These are phyloP conservation scores for Nymphicus hollandicus DNA, from an alignment of 2,113 vertebrate genomes.

Conservation along the genomic window DNA sequence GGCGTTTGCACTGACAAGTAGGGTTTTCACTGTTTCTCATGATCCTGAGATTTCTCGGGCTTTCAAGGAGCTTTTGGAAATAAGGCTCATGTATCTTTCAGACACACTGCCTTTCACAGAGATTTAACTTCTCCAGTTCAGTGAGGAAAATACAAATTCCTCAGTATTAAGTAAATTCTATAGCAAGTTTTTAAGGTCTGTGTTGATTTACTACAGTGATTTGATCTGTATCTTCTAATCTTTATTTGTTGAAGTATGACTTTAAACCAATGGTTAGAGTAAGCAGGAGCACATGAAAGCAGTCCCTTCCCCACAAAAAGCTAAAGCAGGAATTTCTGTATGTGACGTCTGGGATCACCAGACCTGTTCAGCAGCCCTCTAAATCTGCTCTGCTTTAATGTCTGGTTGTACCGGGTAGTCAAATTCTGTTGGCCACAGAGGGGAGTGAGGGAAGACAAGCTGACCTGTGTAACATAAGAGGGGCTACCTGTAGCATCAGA, in stretches of 20 bases:
- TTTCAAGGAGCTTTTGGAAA: conserved; percentile 19
- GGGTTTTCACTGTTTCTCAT: not conserved
- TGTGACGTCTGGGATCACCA: not conserved
- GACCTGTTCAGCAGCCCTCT: not conserved
- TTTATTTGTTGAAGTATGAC: not conserved
- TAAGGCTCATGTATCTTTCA: not conserved
- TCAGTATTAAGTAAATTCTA: not conserved
- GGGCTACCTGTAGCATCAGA: no score
- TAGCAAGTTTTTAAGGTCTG: not conserved
- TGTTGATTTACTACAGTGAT: not conserved
- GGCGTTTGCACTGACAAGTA: not conserved
- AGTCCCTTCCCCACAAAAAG: not conserved
- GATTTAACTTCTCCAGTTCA: not conserved
- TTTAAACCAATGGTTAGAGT: not conserved
- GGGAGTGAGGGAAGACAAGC: not conserved
- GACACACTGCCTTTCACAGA: not conserved
- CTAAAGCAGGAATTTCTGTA: not conserved
- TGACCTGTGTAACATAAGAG: not conserved
- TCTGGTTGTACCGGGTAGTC: not conserved
- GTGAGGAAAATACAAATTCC: not conserved
- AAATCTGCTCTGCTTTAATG: not conserved
- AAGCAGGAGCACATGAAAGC: not conserved
- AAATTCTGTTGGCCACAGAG: not conserved
- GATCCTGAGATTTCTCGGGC: not conserved
- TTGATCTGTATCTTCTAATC: not conserved